Base-by-base conservation (phyloP, 2,888 invertebrate species). In the Melitaea athalia region DNA sequence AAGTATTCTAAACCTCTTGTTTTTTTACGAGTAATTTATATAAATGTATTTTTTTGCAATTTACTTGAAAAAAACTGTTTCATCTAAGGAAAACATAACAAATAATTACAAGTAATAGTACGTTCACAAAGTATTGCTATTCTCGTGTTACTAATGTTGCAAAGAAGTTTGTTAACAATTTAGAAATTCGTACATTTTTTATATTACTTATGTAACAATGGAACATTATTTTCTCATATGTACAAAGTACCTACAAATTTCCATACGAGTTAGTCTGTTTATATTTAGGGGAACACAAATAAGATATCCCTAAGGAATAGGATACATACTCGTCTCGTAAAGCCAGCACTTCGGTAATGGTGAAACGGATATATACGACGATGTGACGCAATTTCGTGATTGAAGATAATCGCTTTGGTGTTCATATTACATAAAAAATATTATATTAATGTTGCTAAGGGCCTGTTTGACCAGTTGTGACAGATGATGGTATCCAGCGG, bases 361-460 rank as follows among this genome's bases (percentile, higher is more conserved):
- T 57, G 8, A 42, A 57, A 57, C 15, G 15, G 15, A 57, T 57
- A 42, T 15, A 55, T n/a, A 57, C 42, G 53, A 55, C 14, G 14
- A 38, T 15, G 57, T 57, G 15, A 57, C 57, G 57, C 38, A 42
- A 57, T n/a, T n/a, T 42, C 57, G 15, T 57, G 52, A 52, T 17
- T 52, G 24, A 52, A 5, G 17, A 52, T 52, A 52, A 57, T 15
- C 15, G n/a, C 15, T 5, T 15, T 10, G 10, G 38, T 5, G 15
- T 42, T 14, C 15, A 42, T 15, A 42, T 57, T 42, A 17, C 11
- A 15, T n/a, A 57, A 6, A 57, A 6, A 31, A 12, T 31, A 55
- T 6, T 55, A 31, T 55, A 6, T 55, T 55, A n/a, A 57, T 42
- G 10, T 11, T 8, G 38, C 12, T 57, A n/a, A 42, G 24, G 24